Conservation (phyloP, 2,113 vertebrate genomes). For the Vulpes lagopus region DNA sequence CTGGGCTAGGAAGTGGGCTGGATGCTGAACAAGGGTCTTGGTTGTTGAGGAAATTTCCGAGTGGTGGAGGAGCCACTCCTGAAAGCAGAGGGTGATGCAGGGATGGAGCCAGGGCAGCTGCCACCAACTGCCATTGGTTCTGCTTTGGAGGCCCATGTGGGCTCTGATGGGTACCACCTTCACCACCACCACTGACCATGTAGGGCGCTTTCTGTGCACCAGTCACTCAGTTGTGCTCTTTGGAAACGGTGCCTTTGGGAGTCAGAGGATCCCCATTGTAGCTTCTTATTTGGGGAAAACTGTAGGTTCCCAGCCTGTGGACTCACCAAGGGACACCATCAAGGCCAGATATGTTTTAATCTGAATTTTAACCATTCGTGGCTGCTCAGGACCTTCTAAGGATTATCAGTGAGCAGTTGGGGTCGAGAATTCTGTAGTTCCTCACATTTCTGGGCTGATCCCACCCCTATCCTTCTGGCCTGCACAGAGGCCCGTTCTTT, state of each 20-base stretch:
- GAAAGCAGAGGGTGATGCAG: fast-evolving
- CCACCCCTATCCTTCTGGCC: not conserved
- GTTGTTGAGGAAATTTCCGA: not conserved
- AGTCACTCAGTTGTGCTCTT: not conserved
- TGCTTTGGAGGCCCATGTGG: not conserved
- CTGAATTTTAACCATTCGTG: not conserved
- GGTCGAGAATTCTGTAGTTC: not conserved
- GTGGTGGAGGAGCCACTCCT: fast-evolving
- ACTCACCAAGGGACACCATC: fast-evolving
- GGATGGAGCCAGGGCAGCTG: not conserved
- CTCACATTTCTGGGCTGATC: not conserved
- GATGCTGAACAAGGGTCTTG: fast-evolving
- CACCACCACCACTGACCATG: fast-evolving
- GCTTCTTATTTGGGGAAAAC: not conserved
- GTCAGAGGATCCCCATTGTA: too few relatives aligned
- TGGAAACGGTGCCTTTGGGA: not conserved
- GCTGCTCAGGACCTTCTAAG: not conserved
- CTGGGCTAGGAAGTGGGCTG: not conserved
- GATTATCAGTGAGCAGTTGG: not conserved
- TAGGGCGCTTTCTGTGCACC: fast-evolving
- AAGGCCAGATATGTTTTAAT: too few relatives aligned
- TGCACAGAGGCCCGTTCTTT: not conserved
- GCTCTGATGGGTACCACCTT: too few relatives aligned
- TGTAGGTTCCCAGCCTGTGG: not conserved
- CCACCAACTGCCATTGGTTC: not conserved